A percentile compares a stretch with the other conserved stretches of the same genome.
phyloP scores from a whole-genome alignment of 1,140 invertebrate genomes.

The Drosophila arizonae region DNA sequence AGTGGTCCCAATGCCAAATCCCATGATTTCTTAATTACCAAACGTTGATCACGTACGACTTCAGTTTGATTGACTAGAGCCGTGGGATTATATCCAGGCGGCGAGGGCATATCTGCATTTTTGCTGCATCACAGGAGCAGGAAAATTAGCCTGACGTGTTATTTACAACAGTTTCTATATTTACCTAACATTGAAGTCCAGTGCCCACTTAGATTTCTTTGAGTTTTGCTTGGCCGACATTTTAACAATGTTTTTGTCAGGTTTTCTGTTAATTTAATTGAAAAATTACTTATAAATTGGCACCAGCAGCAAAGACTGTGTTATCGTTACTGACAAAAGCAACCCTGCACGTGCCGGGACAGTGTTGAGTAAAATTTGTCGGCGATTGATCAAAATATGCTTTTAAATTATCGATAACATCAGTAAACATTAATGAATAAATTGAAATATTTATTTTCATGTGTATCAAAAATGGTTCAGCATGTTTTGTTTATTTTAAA shows the following conservation, averaged over 20 bases:
- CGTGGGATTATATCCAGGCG: slow-evolving; percentile 92
- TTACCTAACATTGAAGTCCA: slow-evolving; percentile 76
- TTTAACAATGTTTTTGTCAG: slow-evolving; percentile 26
- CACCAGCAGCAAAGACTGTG: slow-evolving; percentile 16
- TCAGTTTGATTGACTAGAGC: slow-evolving; percentile 88
- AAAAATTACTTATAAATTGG: slow-evolving; percentile 52
- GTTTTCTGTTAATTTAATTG: slow-evolving; percentile 47
- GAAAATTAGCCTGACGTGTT: slow-evolving; percentile 2
- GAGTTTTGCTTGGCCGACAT: slow-evolving; percentile 76
- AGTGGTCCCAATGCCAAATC: slow-evolving; percentile 97
- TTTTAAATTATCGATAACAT: neutral
- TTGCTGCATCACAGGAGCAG: slow-evolving; percentile 54
- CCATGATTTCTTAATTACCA: slow-evolving; percentile 98
- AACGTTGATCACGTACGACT: slow-evolving; percentile 89
- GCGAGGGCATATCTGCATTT: slow-evolving; percentile 86
- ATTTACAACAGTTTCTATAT: neutral
- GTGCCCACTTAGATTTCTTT: slow-evolving; percentile 77
- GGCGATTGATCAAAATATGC: neutral
- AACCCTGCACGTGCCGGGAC: slow-evolving; percentile 20
- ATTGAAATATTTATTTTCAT: neutral
- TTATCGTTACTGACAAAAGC: slow-evolving; percentile 34
- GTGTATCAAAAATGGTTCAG: slow-evolving; percentile 30
- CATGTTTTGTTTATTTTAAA: slow-evolving; percentile 48
- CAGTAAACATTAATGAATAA: neutral
- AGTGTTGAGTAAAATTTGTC: slow-evolving; percentile 6